Percentiles rank a stretch among this genome's conserved stretches.
These are phyloP conservation scores for Hydrolagus colliei DNA, from an alignment of 2,797 vertebrate species.

Conservation along the genomic window DNA sequence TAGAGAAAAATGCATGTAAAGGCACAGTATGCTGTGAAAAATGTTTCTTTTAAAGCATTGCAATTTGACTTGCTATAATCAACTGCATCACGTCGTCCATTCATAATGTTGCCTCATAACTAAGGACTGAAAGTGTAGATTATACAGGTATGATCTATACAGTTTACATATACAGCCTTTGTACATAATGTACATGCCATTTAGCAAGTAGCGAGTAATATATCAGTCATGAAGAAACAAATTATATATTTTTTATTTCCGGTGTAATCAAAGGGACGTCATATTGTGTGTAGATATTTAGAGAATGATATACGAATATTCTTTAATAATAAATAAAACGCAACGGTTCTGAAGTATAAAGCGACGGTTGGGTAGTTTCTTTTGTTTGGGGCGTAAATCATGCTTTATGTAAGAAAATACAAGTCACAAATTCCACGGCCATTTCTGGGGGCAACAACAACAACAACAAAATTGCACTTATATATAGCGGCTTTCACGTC, in stretches of 20 bases:
- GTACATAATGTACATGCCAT: constrained; percentile 36
- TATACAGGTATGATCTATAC: constrained; percentile 66
- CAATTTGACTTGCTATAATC: too few species aligned
- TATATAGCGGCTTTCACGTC: too few species aligned
- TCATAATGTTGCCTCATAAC: constrained; percentile 8
- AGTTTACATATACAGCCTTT: constrained; percentile 34
- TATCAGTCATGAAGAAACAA: not conserved
- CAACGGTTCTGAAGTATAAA: not conserved
- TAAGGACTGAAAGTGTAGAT: constrained; percentile 43
- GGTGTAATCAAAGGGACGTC: not conserved
- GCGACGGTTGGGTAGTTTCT: not conserved
- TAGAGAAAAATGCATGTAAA: constrained; percentile 1
- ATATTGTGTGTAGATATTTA: not conserved
- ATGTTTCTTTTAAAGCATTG: not conserved
- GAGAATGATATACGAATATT: not conserved
- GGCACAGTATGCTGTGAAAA: not conserved
- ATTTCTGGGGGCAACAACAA: too few species aligned
- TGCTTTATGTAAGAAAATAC: too few species aligned
- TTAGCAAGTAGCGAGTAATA: constrained; percentile 17
- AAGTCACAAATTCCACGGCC: too few species aligned
- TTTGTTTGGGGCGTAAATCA: too few species aligned
- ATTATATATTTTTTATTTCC: not conserved
- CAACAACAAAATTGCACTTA: too few species aligned
- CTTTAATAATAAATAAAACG: constrained; percentile 19
- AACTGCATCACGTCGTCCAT: not conserved